Percentiles rank a stretch among this genome's conserved stretches.
Evolutionary conservation across 2,888 invertebrate genomes (phyloP).

Genomic region (Agapostemon virescens): DNA sequence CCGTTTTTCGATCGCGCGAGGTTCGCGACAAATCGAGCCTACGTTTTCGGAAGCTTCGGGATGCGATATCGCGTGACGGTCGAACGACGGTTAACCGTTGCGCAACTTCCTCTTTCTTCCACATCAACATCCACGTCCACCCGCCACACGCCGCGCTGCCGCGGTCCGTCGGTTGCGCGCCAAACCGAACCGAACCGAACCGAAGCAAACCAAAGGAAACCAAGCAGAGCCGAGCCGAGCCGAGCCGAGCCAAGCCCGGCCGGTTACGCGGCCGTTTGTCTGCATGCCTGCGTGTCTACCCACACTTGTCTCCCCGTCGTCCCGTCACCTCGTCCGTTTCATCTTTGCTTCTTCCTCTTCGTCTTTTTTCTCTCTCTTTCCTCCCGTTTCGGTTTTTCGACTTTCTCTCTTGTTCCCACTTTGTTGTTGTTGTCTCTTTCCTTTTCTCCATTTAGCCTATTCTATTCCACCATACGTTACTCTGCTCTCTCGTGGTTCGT

Average conservation of each 20-base stretch:
- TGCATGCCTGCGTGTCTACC: constrained; percentile 52
- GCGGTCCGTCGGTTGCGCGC: not conserved
- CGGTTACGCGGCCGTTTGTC: constrained; percentile 38
- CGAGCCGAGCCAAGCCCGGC: constrained; percentile 15
- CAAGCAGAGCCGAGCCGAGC: not conserved
- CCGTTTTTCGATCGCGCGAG: not conserved
- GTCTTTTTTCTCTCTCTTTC: constrained; percentile 19
- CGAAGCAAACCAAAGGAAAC: no score
- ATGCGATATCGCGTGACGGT: constrained; percentile 40
- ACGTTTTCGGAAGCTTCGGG: not conserved
- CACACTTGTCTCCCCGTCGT: constrained; percentile 41
- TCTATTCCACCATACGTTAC: not conserved
- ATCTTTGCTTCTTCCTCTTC: constrained; percentile 64
- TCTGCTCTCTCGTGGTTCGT: not conserved
- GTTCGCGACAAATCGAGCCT: not conserved
- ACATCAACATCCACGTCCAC: constrained; percentile 25
- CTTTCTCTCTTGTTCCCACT: not conserved
- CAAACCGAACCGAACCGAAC: not conserved
- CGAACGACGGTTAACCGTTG: constrained; percentile 69
- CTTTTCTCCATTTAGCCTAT: not conserved
- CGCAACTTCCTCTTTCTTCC: constrained; percentile 69
- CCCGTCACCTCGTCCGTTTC: constrained; percentile 60
- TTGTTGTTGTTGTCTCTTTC: not conserved
- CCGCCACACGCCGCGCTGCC: not conserved
- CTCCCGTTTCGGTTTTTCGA: not conserved